Base-by-base conservation (phyloP, 2,888 invertebrate genomes). In the Sturmia bella region DNA sequence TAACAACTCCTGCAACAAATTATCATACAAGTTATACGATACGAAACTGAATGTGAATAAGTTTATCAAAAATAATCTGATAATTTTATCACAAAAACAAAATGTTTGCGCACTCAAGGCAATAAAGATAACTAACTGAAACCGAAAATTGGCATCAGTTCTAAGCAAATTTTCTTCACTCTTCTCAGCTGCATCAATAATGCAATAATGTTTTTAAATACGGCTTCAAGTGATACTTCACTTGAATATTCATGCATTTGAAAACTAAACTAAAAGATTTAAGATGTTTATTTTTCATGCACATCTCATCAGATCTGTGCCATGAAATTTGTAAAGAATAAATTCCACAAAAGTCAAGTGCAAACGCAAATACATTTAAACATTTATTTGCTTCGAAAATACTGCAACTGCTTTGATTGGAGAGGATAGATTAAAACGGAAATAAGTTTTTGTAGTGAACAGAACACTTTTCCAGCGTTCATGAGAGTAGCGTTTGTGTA, bases 161-260 rank as follows among this genome's bases (percentile, higher is more conserved):
- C 9, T 24, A 21, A 15, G 1, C 1, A 4, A 3, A 24, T 15
- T 39, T 37, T 15, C 37, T 39, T 27, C 3, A 27, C 27, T 27
- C 27, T 27, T 27, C n/a, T 27, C 6, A 57, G 13, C 57, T 69
- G 27, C n/a, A n/a, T n/a, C n/a, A n/a, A n/a, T n/a, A n/a, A n/a
- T n/a, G n/a, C n/a, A n/a, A n/a, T 45, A 24, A 15, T 59, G 56
- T 32, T 56, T 43, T 56, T 54, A 24, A n/a, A 1, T 32, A 1
- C 21, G 2, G 17, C 12, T 3, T 15, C n/a, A 17, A 32, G 32
- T 32, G 12, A 48, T 17, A 39, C 24, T 37, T 59, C 24, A 50
- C 61, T 52, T 52, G 41, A n/a, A 45, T 45, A 64, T 74, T 63
- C 74, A 74, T 48, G 13, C n/a, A 19, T 24, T 15, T 48, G 24